These are phyloP conservation scores for Trididemnum clinides DNA, from an alignment of 23 tunicate species.

Conservation along the genomic window DNA sequence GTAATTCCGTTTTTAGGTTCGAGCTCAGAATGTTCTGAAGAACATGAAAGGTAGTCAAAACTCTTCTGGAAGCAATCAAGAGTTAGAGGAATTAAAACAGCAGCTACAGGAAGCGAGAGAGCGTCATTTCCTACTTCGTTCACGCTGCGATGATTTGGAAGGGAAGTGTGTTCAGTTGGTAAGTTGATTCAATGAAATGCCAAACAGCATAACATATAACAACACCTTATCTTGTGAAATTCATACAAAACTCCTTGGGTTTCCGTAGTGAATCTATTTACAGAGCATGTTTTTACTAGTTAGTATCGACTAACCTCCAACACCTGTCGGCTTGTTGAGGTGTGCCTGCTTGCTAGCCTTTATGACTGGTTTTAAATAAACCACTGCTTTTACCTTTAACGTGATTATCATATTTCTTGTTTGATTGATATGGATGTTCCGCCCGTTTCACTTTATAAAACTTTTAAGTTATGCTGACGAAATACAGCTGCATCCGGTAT, in stretches of 20 bases:
- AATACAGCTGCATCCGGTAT: no score
- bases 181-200: no score
- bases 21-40: slow-evolving; percentile 85
- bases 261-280: neutral
- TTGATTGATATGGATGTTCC: no score
- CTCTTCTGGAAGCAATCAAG: slow-evolving; percentile 26
- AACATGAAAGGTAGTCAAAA: slow-evolving; percentile 49
- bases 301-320: no score
- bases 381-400: no score
- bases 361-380: no score
- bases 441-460: no score
- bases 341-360: no score
- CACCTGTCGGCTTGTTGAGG: no score
- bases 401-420: no score
- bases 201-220: neutral
- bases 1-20: slow-evolving; percentile 18
- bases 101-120: slow-evolving; percentile 83
- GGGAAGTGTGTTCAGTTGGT: slow-evolving; percentile 54
- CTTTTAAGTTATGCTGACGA: no score
- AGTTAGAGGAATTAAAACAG: slow-evolving; percentile 54
- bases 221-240: neutral
- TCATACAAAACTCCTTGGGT: neutral
- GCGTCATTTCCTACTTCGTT: slow-evolving; percentile 65
- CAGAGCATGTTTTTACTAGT: neutral
- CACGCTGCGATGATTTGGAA: slow-evolving; percentile 65